Evolutionary conservation across 2,888 invertebrate genomes (phyloP).

Genomic region (Drosophila neotestacea): DNA sequence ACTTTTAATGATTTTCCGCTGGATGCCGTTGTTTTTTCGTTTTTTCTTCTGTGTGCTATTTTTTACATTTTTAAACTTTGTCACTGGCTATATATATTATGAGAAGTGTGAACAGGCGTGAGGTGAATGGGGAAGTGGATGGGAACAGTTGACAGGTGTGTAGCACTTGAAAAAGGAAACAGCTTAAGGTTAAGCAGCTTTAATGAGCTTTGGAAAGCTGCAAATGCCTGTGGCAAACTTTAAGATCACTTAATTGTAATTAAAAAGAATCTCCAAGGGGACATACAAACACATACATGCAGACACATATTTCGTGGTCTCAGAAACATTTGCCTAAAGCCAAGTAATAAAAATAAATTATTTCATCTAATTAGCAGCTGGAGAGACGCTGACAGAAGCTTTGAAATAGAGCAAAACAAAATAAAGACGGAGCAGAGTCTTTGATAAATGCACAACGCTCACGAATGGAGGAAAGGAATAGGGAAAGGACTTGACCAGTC

Average conservation of each 20-base stretch:
- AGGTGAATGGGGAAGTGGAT: neutral
- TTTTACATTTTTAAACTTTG: constrained; percentile 51
- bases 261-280: constrained; percentile 41
- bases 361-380: constrained; percentile 66
- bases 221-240: constrained; percentile 32
- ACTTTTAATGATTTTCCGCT: constrained; percentile 76
- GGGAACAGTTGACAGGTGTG: constrained; percentile 42
- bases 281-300: constrained; percentile 27
- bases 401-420: constrained; percentile 15
- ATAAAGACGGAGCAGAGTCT: constrained; percentile 11
- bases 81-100: constrained; percentile 46
- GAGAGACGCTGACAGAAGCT: constrained; percentile 37
- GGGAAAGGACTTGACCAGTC: constrained; percentile 1
- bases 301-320: constrained; percentile 42
- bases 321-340: constrained; percentile 54
- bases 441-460: constrained; percentile 51
- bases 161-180: constrained; percentile 14
- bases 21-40: constrained; percentile 17
- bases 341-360: constrained; percentile 75
- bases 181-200: constrained; percentile 45
- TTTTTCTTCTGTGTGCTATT: constrained; percentile 1
- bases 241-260: constrained; percentile 64
- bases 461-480: constrained; percentile 22
- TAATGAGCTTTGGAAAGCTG: constrained; percentile 22
- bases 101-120: neutral